Conservation (phyloP, 2,797 vertebrate genomes). For the Poecilia wingei region DNA sequence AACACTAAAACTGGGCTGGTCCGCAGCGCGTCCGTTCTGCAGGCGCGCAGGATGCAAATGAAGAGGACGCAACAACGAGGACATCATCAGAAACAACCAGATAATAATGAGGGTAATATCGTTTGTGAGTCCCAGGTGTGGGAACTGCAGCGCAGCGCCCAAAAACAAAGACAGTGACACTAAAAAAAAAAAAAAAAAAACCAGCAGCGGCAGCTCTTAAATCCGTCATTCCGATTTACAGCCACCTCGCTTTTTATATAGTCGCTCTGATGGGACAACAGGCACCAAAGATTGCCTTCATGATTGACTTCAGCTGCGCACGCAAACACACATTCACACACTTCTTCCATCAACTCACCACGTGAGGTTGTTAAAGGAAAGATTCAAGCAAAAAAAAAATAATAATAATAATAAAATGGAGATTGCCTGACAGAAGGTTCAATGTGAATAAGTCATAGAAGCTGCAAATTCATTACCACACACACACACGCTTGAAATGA, state of each 20-base stretch:
- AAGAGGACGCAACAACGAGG: background rate
- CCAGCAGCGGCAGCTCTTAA: slow-evolving; percentile 34
- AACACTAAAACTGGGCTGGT: background rate
- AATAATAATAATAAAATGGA: slow-evolving; percentile 29
- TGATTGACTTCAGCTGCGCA: slow-evolving; percentile 44
- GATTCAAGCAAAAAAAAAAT: slow-evolving; percentile 32
- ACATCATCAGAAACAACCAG: background rate
- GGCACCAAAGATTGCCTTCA: slow-evolving; percentile 32
- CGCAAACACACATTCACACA: slow-evolving; percentile 3
- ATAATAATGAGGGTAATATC: background rate
- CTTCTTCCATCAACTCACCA: slow-evolving; percentile 10
- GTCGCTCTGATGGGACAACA: slow-evolving; percentile 47
- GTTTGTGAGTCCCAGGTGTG: slow-evolving; percentile 1
- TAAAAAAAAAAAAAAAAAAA: slow-evolving; percentile 8
- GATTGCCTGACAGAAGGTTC: slow-evolving; percentile 33
- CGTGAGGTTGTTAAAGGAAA: slow-evolving; percentile 35
- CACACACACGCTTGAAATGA: background rate
- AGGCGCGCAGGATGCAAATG: background rate
- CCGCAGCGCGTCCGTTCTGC: background rate
- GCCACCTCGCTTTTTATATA: slow-evolving; percentile 40
- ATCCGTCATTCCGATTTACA: slow-evolving; percentile 45
- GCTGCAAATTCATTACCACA: slow-evolving; percentile 18
- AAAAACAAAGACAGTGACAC: slow-evolving; percentile 55
- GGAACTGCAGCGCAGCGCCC: background rate
- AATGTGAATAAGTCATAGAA: slow-evolving; percentile 31